Conservation (phyloP, 2,797 vertebrate genomes). For the Chelonia mydas region DNA sequence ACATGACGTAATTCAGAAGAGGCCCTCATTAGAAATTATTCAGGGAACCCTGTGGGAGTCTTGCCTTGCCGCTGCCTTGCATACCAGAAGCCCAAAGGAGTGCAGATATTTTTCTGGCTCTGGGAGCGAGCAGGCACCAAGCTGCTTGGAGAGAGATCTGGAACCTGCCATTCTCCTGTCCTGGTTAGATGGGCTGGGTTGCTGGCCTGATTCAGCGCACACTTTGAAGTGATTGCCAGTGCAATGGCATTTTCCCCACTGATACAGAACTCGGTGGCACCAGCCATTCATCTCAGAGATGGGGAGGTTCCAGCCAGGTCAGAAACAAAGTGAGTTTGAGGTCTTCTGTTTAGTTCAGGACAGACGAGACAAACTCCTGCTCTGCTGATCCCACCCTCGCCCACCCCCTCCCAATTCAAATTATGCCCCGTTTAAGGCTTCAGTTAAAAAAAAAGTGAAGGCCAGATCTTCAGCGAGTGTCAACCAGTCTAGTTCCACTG, state of each 20-base stretch:
- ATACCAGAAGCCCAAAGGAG: not conserved
- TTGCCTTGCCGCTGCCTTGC: not conserved
- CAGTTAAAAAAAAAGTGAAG: not conserved
- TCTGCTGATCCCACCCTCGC: not conserved
- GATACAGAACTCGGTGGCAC: not conserved
- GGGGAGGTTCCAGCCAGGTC: not conserved
- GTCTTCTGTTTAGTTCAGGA: not conserved
- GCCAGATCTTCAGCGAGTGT: not conserved
- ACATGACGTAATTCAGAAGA: not conserved
- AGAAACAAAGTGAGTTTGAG: not conserved
- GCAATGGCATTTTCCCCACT: not conserved
- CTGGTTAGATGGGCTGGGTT: not conserved
- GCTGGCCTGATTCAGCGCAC: not conserved
- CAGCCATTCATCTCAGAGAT: not conserved
- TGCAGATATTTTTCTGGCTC: not conserved
- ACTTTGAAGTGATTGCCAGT: not conserved
- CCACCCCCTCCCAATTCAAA: not conserved
- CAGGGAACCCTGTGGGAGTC: accelerated
- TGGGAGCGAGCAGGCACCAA: not conserved
- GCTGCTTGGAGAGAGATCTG: not conserved
- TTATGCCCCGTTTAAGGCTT: not conserved
- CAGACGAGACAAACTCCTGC: not conserved
- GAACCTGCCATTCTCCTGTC: not conserved
- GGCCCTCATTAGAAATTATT: accelerated
- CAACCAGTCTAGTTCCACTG: not conserved